Base-by-base conservation (phyloP, 2,113 vertebrate species). In the Myrmecobius fasciatus region DNA sequence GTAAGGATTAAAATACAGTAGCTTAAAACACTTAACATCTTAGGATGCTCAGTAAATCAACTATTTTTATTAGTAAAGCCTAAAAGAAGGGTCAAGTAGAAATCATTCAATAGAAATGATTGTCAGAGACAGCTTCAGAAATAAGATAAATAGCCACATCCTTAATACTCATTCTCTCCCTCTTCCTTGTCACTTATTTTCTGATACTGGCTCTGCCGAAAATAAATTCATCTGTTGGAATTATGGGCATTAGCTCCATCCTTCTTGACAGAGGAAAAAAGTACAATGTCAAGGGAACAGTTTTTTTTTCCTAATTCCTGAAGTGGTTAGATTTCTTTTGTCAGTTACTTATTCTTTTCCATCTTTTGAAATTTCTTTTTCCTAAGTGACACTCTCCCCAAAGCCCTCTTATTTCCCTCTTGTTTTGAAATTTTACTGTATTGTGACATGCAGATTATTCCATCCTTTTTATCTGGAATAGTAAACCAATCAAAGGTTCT, bases 171-270 rank as follows among this genome's bases (percentile, higher is more conserved):
- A 7, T 67, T 22, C 93, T 52, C 17, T 20, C 94, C 10, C 8
- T 8, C 0, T 24, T 6, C 17, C 24, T 49, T 47, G 0, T 14
- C 48, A 52, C 83, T 28, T 89, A 0, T 43, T 91, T 88, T 89
- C 92, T 83, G 1, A 92, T 90, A 47, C 2, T 43, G 36, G n/a
- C 20, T 51, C 0, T 1, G 25, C 10, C 6, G 92, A 83, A 95
- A 7, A n/a, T 83, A 83, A 83, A 83, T 83, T 43, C 17, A 83
- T n/a, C n/a, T 43, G 36, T 83, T 83, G 43, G n/a, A n/a, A 83
- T 43, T 43, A 83, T 83, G 67, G 67, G 36, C n/a, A 43, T 94
- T 89, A 56, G 31, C 90, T 89, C 92, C 93, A 53, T 75, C 28
- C 60, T 89, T 93, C 91, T 88, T n/a, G 28, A 7, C 2, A 75